Evolutionary conservation across 2,888 invertebrate genomes (phyloP), one percentile per base, ranked within the genome.

Genomic region (Zaprionus obscuricornis): DNA sequence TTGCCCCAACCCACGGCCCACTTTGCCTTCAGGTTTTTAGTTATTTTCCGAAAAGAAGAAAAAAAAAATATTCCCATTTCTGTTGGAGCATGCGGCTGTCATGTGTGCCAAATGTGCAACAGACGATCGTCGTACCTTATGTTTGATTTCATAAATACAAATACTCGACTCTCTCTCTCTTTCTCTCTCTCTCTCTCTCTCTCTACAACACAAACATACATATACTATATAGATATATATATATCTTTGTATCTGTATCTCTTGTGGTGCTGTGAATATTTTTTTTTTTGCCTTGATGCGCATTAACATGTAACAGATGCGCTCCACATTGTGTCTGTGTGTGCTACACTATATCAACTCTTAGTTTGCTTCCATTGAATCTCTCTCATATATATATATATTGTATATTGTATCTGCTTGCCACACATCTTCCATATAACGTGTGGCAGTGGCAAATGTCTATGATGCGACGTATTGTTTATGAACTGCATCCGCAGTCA

Each of bases 281-380:
- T n/a, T n/a, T n/a, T 81, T 66, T 77, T 72, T 74, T 39, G 78
- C 58, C 54, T 57, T 65, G 68, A 40, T 59, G 72, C 65, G 74
- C 65, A 72, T 74, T 83, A 86, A 86, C 85, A 85, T 82, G 81
- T 82, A 86, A 86, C 86, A 86, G 86, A 86, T 86, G 86, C 86
- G 70, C 66, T 66, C 86, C 86, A 86, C 71, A 86, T 86, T 86
- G 87, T 73, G 74, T 64, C 66, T 57, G 55, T 26, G 31, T 14
- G 11, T 14, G 37, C 67, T 29, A 54, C 54, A 62, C n/a, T n/a
- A n/a, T n/a, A n/a, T n/a, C n/a, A n/a, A n/a, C n/a, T n/a, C n/a
- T n/a, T n/a, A 8, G 24, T 24, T 4, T 4, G 58, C 58, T 29
- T 29, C 29, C 39, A 39, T 11, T 29, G n/a, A 3, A 13, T 8